Evolutionary conservation across 1,140 invertebrate genomes (phyloP), one percentile per base, ranked within the genome.

Genomic region (Andricus grossulariae): DNA sequence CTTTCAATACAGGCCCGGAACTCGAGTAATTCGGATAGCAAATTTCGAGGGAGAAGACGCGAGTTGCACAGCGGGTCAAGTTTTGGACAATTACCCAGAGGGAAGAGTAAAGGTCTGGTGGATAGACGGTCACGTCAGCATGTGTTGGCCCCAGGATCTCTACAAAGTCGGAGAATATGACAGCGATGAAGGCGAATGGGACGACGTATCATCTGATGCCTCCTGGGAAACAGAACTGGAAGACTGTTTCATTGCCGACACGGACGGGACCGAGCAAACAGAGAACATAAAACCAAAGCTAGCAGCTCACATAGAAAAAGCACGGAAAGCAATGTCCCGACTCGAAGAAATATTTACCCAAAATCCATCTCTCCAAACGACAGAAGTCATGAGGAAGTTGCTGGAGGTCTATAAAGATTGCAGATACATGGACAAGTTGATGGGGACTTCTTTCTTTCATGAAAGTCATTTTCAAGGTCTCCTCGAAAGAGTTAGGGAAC

Each of bases 1-100:
- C 88, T 98, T 97, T 91, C 96, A 97, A 82, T 99, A 97, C 89
- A 93, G 97, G 80, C 97, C 97, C 12, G 97, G 97, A 32, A 97
- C 96, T 19, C 95, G 98, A 80, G 97, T 98, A 21, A 97, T 98
- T 80, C 92, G 97, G 78, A 95, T 98, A 71, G 95, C 96, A 55
- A 96, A 96, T 90, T 95, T 96, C 84, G 94, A 95, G 78, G 93
- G 95, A 55, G 93, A 95, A 82, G 93, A 95, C 87, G 91, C 93
- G n/a, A 92, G 93, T 73, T 96, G 94, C 76, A 95, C 95, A 50
- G 96, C 96, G 75, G 98, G 98, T 79, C 97, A 97, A 90, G 96
- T 99, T 0, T 93, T 97, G 50, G 96, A 98, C 89, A 96, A 97
- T 86, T 96, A 95, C 90, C 95, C 96, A 1, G 94, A 97, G 84